Base-by-base conservation (phyloP, 2,888 invertebrate species). In the Sarcophaga carnaria region DNA sequence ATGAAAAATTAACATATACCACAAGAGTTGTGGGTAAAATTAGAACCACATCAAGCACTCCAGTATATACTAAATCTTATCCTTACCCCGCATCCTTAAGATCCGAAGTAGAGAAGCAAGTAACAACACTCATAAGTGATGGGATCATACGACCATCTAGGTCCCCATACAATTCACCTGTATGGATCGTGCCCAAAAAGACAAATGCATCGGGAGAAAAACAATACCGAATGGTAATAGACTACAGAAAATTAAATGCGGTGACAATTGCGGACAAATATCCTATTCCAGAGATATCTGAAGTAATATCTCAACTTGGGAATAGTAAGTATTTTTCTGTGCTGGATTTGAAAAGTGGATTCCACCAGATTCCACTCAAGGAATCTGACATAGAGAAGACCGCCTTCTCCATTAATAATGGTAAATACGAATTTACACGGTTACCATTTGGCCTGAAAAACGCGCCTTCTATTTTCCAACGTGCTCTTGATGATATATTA, bases 391-490 rank as follows among this genome's bases (percentile, higher is more conserved):
- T 22, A 22, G 22, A 22, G 22, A 22, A 22, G 22, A 22, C 22
- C 1, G 22, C 22, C 22, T 22, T 22, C 22, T 22, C 22, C 22
- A 22, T 22, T 22, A 22, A 22, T 22, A 22, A 22, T 22, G 22
- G 22, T 22, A 22, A 22, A 22, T 22, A 22, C 22, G 22, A 22
- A 1, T 22, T 22, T 22, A 22, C 22, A 22, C 1, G 22, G 4
- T 59, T 80, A 25, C 70, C 70, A 49, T 85, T 85, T 25, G 80
- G 85, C 11, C 72, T 85, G n/a, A 81, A 81, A 54, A 80, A 85
- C 62, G 74, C 72, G 22, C 74, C 84, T 1, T 37, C 84, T n/a
- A 79, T 79, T 60, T 85, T 85, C 20, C 79, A 70, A 71, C 22
- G 79, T n/a, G 64, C 79, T 25, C 59, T 80, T 11, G 80, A 81